Evolutionary conservation across 2,113 vertebrate genomes (phyloP), one percentile per base, ranked within the genome.

Genomic region (Casuarius casuarius): DNA sequence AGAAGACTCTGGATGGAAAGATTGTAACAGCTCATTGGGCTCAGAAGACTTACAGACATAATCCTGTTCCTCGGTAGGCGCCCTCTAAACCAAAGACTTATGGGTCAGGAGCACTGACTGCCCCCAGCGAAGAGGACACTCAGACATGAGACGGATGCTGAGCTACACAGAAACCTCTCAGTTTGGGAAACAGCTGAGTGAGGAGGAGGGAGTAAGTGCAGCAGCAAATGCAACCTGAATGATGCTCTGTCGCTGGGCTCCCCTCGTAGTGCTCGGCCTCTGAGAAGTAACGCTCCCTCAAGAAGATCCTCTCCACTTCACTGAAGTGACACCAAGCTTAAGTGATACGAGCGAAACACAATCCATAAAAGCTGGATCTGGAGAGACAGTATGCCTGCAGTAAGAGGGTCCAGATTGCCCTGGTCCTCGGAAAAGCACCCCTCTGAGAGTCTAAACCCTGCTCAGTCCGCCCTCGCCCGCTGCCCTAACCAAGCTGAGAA

Each of bases 151-250:
- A 26, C 5, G 9, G 68, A 52, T 1, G 1, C 7, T 46, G 3
- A 0, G 66, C 5, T n/a, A 28, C 6, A 52, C 0, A 2, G 25
- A 31, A 3, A 29, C 4, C 23, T 33, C 52, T 46, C 4, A 8
- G 7, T 6, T 2, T 10, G 35, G 65, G 42, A 58, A 67, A 62
- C 2, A 29, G 31, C 7, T 7, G 65, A 89, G 12, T 7, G 21
- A 52, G 18, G 8, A 77, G 14, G 7, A 46, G 5, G 44, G 38
- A 18, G 31, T 5, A 42, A 22, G 10, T 4, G 31, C 0, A 10
- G 29, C 26, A 67, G 17, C 31, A 31, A 92, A 80, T 40, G 26
- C 0, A 44, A 7, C 9, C 20, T 51, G 33, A 42, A 40, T 23
- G n/a, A 16, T 58, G 20, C 6, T 3, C 20, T 25, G 26, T 3